A percentile compares a stretch with the other conserved stretches of the same genome.
Evolutionary conservation across 2,888 invertebrate genomes (phyloP).

Genomic region (Camptogramma bilineatum): DNA sequence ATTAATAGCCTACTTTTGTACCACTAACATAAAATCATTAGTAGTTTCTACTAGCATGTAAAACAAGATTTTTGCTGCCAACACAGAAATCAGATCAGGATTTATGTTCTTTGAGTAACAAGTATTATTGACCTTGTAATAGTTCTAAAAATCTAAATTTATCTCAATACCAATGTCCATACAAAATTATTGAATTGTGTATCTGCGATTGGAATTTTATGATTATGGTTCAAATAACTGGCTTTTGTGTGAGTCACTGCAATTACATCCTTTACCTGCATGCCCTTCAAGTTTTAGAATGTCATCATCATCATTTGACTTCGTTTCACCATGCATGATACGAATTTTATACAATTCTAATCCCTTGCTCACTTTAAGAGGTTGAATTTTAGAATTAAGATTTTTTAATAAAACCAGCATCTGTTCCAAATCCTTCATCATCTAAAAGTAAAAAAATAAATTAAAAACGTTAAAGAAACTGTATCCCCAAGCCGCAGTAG

Average conservation of each 20-base stretch:
- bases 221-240: conserved; percentile 19
- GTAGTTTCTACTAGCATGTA: neutral
- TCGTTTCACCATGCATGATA: neutral
- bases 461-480: too few relatives aligned
- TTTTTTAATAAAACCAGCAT: neutral
- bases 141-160: conserved; percentile 4
- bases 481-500: too few relatives aligned
- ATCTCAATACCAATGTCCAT: conserved; percentile 2
- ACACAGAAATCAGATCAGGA: conserved; percentile 10
- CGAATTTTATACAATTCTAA: neutral
- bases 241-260: conserved; percentile 9
- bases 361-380: too few relatives aligned
- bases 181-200: neutral
- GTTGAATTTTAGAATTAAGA: too few relatives aligned
- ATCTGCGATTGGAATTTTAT: conserved; percentile 15
- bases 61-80: conserved; percentile 4
- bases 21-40: too few relatives aligned
- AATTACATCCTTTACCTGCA: conserved; percentile 12
- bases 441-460: too few relatives aligned
- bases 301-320: conserved; percentile 5
- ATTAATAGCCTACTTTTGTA: too few relatives aligned
- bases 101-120: conserved; percentile 13
- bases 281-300: conserved; percentile 19
- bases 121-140: conserved; percentile 15
- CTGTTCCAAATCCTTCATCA: too few relatives aligned